Percentiles rank a stretch among this genome's conserved stretches.
Conservation (phyloP, 2,797 vertebrate genomes). For the Nyctibius grandis region DNA sequence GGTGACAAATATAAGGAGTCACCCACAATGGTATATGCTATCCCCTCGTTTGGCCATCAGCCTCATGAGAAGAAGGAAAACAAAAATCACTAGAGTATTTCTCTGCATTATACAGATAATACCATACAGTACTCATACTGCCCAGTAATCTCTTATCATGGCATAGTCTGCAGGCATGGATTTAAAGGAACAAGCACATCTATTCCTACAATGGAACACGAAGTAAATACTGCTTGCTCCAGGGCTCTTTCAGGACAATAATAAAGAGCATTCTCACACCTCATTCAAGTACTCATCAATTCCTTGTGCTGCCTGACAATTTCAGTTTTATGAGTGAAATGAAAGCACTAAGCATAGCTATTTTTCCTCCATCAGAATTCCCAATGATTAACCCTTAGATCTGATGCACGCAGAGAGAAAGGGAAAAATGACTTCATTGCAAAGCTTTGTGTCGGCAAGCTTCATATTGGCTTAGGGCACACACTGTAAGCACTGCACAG, state of each 20-base stretch:
- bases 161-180: background rate
- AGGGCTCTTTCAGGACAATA: constrained; percentile 12
- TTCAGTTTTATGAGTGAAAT: background rate
- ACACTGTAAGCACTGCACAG: background rate
- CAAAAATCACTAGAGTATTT: background rate
- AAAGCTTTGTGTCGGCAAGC: background rate
- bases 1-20: background rate
- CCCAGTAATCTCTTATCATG: background rate
- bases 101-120: background rate
- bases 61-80: background rate
- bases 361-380: background rate
- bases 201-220: background rate
- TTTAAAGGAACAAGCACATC: background rate
- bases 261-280: background rate
- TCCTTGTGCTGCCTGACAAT: background rate
- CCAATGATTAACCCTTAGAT: constrained; percentile 2
- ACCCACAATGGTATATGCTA: background rate
- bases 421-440: background rate
- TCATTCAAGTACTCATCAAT: background rate
- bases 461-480: background rate
- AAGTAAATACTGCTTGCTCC: background rate
- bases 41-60: background rate
- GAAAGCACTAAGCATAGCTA: background rate
- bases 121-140: background rate
- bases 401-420: background rate